Evolutionary conservation across 2,113 vertebrate species (phyloP).

Genomic region (Psittacula cyanocephala): DNA sequence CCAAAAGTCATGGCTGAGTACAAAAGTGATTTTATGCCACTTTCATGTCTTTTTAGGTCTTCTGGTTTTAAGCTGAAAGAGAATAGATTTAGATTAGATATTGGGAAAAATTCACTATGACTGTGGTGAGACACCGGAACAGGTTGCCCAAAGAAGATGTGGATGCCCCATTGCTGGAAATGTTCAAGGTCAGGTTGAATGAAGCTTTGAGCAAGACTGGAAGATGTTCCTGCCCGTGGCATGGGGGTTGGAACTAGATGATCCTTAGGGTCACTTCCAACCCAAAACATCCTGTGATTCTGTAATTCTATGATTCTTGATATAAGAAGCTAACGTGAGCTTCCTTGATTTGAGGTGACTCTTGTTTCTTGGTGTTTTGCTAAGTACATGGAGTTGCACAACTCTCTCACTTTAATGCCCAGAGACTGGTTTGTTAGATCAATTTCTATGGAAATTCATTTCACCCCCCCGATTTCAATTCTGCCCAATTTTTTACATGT

Average conservation of each 20-base stretch:
- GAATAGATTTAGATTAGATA: background rate
- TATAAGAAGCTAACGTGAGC: background rate
- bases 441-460: background rate
- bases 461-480: background rate
- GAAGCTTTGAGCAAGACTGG: background rate
- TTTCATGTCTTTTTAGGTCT: background rate
- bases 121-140: background rate
- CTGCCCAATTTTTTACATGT: background rate
- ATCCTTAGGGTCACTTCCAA: background rate
- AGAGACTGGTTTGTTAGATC: background rate
- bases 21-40: background rate
- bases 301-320: background rate
- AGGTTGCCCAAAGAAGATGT: background rate
- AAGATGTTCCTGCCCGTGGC: background rate
- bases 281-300: background rate
- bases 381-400: background rate
- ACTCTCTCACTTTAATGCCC: background rate
- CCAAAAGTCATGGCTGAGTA: background rate
- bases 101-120: background rate
- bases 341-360: background rate
- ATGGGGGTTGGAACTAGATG: background rate
- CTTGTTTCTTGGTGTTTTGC: background rate
- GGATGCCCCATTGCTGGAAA: background rate
- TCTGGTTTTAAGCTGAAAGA: background rate
- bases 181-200: background rate